A percentile compares a stretch with the other conserved stretches of the same genome.
Conservation (phyloP, 2,113 vertebrate genomes). For the Nettapus auritus region DNA sequence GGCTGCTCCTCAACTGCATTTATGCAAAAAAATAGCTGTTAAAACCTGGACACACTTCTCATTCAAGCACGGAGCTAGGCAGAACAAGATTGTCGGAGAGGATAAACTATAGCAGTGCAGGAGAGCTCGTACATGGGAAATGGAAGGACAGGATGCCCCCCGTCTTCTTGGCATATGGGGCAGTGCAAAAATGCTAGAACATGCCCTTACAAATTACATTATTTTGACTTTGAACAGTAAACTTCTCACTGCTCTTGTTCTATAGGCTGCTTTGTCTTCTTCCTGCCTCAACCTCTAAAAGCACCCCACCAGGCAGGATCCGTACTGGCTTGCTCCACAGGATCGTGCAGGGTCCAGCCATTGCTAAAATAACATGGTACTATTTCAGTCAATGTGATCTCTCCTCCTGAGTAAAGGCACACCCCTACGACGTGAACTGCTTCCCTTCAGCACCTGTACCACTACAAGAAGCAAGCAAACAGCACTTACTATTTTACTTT, state of each 20-base stretch:
- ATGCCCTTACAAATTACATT: background rate
- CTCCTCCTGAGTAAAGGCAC: background rate
- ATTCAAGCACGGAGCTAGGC: background rate
- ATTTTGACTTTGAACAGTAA: background rate
- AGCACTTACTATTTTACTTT: conserved; percentile 96
- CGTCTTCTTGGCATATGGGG: background rate
- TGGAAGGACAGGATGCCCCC: background rate
- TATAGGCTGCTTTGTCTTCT: background rate
- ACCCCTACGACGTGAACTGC: background rate
- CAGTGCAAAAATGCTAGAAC: background rate
- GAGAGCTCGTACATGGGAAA: background rate
- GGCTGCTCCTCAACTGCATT: background rate
- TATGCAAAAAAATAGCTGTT: background rate
- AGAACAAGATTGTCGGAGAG: background rate
- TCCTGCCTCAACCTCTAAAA: background rate
- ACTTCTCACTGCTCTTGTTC: background rate
- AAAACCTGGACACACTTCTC: background rate
- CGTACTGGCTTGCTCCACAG: background rate
- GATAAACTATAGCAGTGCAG: background rate
- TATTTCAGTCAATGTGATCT: background rate
- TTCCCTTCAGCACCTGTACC: background rate
- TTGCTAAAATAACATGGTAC: background rate
- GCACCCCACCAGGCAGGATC: background rate
- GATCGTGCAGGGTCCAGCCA: background rate
- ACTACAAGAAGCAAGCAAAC: background rate